Conservation (phyloP, 2,797 vertebrate genomes). For the Ctenopoma multispine region DNA sequence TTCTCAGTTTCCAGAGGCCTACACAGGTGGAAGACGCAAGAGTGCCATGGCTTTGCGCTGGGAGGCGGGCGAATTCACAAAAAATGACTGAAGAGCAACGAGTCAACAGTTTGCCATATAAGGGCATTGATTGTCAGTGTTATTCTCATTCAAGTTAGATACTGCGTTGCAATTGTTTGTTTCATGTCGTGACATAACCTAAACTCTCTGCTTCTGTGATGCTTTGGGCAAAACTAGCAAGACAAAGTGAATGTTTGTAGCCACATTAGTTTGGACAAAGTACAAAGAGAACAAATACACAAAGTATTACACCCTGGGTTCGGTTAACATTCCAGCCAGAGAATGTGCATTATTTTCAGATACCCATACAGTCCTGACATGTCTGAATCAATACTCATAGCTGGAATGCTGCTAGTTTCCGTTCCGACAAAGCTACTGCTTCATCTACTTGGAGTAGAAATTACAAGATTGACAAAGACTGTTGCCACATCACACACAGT, state of each 20-base stretch:
- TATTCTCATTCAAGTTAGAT: slow-evolving; percentile 57
- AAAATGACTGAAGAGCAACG: slow-evolving; percentile 71
- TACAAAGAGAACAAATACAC: background rate
- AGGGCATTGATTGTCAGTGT: slow-evolving; percentile 39
- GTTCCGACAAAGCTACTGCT: slow-evolving; percentile 9
- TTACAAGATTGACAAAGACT: background rate
- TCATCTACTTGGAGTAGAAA: background rate
- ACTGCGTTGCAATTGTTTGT: slow-evolving; percentile 66
- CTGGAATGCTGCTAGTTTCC: slow-evolving; percentile 33
- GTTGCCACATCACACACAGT: slow-evolving; percentile 23
- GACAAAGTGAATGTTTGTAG: slow-evolving; percentile 40
- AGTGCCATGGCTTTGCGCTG: slow-evolving; percentile 86
- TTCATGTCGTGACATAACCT: slow-evolving; percentile 68
- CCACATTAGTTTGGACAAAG: slow-evolving; percentile 4
- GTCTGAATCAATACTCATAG: slow-evolving; percentile 5
- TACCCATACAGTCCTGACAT: background rate
- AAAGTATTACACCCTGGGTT: background rate
- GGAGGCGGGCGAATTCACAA: slow-evolving; percentile 84
- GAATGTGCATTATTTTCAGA: slow-evolving; percentile 14
- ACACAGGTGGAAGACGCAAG: slow-evolving; percentile 79
- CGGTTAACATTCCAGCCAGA: background rate
- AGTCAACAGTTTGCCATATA: slow-evolving; percentile 20
- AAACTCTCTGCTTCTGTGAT: slow-evolving; percentile 79
- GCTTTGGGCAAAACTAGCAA: slow-evolving; percentile 58
- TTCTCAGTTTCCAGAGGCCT: slow-evolving; percentile 82